Percentiles rank a stretch among this genome's conserved stretches.
Conservation (phyloP, 2,888 invertebrate species). For the Hyposoter dolosus region DNA sequence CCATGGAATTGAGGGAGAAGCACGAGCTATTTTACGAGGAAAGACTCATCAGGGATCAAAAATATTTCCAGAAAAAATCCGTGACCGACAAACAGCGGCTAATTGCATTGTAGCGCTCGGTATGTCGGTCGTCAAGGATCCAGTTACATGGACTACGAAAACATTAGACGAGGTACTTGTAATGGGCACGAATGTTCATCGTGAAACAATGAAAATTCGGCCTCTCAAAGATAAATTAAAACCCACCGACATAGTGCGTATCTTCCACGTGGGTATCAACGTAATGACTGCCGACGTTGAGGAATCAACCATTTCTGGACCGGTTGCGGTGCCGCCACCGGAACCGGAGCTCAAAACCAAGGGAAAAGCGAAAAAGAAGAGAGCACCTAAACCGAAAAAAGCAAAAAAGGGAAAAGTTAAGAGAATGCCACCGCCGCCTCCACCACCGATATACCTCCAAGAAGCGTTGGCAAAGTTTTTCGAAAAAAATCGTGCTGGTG, state of each 20-base stretch:
- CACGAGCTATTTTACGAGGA: slow-evolving; percentile 79
- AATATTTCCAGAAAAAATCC: slow-evolving; percentile 76
- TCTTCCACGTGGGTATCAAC: slow-evolving; percentile 80
- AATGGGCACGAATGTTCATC: slow-evolving; percentile 76
- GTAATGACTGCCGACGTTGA: slow-evolving; percentile 79
- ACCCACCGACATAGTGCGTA: slow-evolving; percentile 77
- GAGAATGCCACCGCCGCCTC: slow-evolving; percentile 69
- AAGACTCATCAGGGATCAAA: slow-evolving; percentile 77
- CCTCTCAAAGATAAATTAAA: slow-evolving; percentile 70
- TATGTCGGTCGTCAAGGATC: slow-evolving; percentile 80
- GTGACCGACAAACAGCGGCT: slow-evolving; percentile 78
- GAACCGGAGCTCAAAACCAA: slow-evolving; percentile 75
- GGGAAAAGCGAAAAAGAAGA: slow-evolving; percentile 67
- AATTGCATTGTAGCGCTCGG: slow-evolving; percentile 80
- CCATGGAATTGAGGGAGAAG: slow-evolving; percentile 72
- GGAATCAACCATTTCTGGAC: slow-evolving; percentile 73
- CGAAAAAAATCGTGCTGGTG: slow-evolving; percentile 78
- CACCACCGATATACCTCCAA: slow-evolving; percentile 75
- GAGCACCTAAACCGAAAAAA: slow-evolving; percentile 66
- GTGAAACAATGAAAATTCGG: slow-evolving; percentile 73
- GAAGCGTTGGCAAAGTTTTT: slow-evolving; percentile 79
- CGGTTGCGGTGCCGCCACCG: slow-evolving; percentile 75
- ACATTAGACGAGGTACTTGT: slow-evolving; percentile 81
- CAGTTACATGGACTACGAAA: slow-evolving; percentile 80
- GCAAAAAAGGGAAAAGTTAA: slow-evolving; percentile 69